These are phyloP conservation scores for Esox niger DNA, from an alignment of 2,113 vertebrate species.

Conservation along the genomic window DNA sequence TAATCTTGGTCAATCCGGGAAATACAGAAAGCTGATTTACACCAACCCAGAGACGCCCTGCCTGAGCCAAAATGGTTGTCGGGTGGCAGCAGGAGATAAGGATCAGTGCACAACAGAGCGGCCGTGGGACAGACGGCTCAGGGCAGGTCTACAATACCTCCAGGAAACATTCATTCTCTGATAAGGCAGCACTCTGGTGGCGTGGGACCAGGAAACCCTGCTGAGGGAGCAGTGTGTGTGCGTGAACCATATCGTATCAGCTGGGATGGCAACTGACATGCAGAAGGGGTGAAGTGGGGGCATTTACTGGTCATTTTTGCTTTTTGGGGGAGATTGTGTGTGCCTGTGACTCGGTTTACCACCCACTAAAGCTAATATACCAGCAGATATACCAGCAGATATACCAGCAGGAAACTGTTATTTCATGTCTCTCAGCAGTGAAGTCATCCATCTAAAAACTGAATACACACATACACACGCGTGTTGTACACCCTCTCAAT, in stretches of 20 bases:
- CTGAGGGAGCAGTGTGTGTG: neutral
- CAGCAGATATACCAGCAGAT: no score
- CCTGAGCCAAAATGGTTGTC: neutral
- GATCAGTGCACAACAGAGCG: neutral
- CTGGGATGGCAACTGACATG: neutral
- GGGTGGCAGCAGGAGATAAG: neutral
- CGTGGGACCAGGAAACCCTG: neutral
- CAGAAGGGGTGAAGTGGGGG: neutral
- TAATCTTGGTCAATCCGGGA: slow-evolving; percentile 17
- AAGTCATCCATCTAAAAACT: no score
- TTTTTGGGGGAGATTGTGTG: neutral
- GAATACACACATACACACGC: no score
- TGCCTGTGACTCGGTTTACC: no score
- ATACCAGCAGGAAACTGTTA: no score
- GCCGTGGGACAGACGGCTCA: neutral
- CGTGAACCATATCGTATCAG: neutral
- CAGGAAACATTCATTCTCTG: neutral
- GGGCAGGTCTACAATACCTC: neutral
- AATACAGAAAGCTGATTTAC: neutral
- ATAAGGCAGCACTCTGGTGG: neutral
- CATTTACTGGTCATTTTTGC: no score
- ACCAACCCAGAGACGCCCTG: neutral
- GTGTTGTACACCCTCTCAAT: no score
- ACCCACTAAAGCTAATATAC: no score
- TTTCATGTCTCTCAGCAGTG: no score